Conservation (phyloP, 2,113 vertebrate genomes). For the Bos taurus region DNA sequence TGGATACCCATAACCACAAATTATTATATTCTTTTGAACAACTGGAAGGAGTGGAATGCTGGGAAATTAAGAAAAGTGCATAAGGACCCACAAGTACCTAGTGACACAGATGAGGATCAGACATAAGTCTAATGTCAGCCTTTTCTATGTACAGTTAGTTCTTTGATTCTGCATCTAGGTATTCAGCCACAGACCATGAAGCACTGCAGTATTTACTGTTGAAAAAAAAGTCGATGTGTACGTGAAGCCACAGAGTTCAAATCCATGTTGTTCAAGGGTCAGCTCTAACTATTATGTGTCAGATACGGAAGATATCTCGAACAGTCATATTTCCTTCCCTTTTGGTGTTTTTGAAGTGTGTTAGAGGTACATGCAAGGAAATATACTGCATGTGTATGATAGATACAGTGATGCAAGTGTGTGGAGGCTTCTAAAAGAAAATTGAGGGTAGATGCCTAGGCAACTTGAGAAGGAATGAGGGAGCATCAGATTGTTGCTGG, state of each 20-base stretch:
- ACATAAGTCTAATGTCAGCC: background rate
- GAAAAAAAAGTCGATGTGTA: background rate
- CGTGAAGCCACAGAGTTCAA: background rate
- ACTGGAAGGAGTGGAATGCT: background rate
- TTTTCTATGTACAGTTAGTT: background rate
- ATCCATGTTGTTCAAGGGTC: background rate
- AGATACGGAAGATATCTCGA: background rate
- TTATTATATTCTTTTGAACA: background rate
- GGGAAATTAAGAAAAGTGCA: background rate
- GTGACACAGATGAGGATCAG: background rate
- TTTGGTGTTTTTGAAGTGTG: background rate
- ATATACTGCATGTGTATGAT: background rate
- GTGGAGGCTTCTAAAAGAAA: background rate
- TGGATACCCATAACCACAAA: background rate
- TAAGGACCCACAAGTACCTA: background rate
- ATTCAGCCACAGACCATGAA: background rate
- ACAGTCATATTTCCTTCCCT: background rate
- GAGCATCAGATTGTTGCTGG: background rate
- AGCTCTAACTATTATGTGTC: background rate
- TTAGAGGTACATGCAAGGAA: background rate
- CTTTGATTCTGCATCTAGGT: background rate
- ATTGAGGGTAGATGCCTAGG: background rate
- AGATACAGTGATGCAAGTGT: background rate
- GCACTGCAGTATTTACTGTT: background rate
- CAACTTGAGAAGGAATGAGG: background rate